phyloP scores from a whole-genome alignment of 2,113 vertebrate species.

The Triplophysa rosa region DNA sequence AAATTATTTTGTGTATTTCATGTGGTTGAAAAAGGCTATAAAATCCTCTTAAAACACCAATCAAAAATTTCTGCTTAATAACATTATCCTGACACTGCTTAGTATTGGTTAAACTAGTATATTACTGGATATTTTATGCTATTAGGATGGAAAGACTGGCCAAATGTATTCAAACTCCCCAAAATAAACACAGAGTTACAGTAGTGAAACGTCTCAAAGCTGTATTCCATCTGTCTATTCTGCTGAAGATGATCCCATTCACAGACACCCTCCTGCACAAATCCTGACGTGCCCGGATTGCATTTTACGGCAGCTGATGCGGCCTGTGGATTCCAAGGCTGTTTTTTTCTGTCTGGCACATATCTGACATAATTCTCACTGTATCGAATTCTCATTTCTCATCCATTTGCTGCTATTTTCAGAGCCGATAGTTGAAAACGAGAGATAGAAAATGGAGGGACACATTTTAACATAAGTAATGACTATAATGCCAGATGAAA shows the following conservation, averaged over 20 bases:
- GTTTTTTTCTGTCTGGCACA: slow-evolving; percentile 48
- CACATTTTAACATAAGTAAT: slow-evolving; percentile 12
- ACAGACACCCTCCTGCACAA: slow-evolving; percentile 36
- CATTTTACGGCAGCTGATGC: slow-evolving; percentile 40
- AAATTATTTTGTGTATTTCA: too few relatives aligned
- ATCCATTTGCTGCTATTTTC: slow-evolving; percentile 39
- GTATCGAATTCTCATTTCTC: slow-evolving; percentile 40
- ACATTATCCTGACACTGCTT: neutral
- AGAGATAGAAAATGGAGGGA: slow-evolving; percentile 3
- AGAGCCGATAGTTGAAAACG: slow-evolving; percentile 18
- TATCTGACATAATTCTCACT: slow-evolving; percentile 36
- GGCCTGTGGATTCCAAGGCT: slow-evolving; percentile 27
- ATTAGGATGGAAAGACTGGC: neutral
- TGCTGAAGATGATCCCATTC: slow-evolving; percentile 43
- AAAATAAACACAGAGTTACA: slow-evolving; percentile 22
- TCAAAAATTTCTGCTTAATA: neutral
- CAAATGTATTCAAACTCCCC: neutral
- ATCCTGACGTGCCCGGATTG: slow-evolving; percentile 31
- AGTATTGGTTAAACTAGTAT: neutral
- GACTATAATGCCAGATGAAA: slow-evolving; percentile 4
- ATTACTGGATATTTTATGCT: neutral
- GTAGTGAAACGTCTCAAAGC: slow-evolving; percentile 6
- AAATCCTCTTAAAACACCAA: too few relatives aligned
- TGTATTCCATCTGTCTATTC: slow-evolving; percentile 20
- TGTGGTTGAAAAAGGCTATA: too few relatives aligned